Evolutionary conservation across 1,140 invertebrate species (phyloP), one percentile per base, ranked within the genome.

Genomic region (Metopolophium dirhodum): DNA sequence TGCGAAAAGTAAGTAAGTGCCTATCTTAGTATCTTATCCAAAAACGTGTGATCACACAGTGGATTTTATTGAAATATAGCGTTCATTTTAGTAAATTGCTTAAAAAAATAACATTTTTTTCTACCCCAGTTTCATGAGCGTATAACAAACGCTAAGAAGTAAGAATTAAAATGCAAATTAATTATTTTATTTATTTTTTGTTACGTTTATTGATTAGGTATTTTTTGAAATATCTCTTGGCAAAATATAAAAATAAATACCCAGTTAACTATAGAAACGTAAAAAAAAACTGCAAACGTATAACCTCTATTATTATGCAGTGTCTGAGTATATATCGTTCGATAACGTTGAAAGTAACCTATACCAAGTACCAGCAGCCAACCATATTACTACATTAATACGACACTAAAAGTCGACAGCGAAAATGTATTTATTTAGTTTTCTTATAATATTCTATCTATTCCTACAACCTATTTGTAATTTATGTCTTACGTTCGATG

Each of bases 1-100:
- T 37, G 83, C 23, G 8, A 86, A 86, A 86, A 83, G 14, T 83
- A 83, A 83, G 22, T 37, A 82, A 61, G 77, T 83, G 11, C 37
- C 9, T 86, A 86, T 86, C 23, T 30, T 23, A 11, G 37, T 86
- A 26, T 30, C 2, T 26, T 45, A 86, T 45, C 83, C 9, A 45
- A 86, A 86, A 86, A 41, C 30, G 22, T 86, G 37, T 45, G 83
- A 45, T 41, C 37, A 41, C 41, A 86, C 83, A 14, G 23, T 86
- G 22, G 20, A 83, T 83, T 7, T 45, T 86, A 86, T 37, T 37
- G 41, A 37, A 83, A 45, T 86, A 86, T 86, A 8, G 9, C 83
- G 26, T 86, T 30, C 23, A 86, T 86, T 86, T 37, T 47, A 45
- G 37, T 47, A 86, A 86, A 86, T 86, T 86, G 23, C 83, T 86